A percentile compares a stretch with the other conserved stretches of the same genome.
These are phyloP conservation scores for Cotesia congregata DNA, from an alignment of 2,888 invertebrate genomes.

Conservation along the genomic window DNA sequence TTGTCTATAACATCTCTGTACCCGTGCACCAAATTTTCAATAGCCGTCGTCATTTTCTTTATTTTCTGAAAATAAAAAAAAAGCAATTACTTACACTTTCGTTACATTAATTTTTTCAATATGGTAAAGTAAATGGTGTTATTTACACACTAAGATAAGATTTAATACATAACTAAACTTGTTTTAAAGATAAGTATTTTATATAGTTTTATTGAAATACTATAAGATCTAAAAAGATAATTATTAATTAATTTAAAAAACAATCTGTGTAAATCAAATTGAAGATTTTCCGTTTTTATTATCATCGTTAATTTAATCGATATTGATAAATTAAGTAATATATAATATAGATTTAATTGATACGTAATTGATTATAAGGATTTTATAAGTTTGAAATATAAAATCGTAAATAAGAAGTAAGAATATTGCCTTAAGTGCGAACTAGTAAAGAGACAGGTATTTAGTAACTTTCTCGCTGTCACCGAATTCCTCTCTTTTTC, in stretches of 20 bases:
- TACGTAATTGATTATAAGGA: conserved; percentile 31
- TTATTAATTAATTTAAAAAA: neutral
- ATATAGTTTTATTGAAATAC: too few species aligned
- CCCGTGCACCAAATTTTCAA: conserved; percentile 72
- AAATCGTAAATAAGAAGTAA: conserved; percentile 20
- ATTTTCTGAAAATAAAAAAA: conserved; percentile 54
- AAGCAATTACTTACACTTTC: conserved; percentile 9
- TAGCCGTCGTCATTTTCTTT: conserved; percentile 74
- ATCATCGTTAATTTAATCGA: conserved; percentile 36
- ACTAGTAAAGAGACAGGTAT: conserved; percentile 27
- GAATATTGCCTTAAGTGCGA: conserved; percentile 38
- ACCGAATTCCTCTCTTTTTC: conserved; percentile 36
- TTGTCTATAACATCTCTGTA: conserved; percentile 82
- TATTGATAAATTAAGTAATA: conserved; percentile 47
- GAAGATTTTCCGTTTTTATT: conserved; percentile 31
- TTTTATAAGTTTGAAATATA: neutral
- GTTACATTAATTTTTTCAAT: too few species aligned
- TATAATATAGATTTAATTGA: conserved; percentile 4
- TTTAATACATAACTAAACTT: too few species aligned
- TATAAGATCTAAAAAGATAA: neutral
- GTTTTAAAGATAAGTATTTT: too few species aligned
- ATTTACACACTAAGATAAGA: too few species aligned
- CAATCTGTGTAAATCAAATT: conserved; percentile 14
- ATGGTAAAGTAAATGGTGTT: neutral
- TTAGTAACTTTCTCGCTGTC: conserved; percentile 50